These are phyloP conservation scores for Xyrauchen texanus DNA, from an alignment of 2,113 vertebrate genomes.

Conservation along the genomic window DNA sequence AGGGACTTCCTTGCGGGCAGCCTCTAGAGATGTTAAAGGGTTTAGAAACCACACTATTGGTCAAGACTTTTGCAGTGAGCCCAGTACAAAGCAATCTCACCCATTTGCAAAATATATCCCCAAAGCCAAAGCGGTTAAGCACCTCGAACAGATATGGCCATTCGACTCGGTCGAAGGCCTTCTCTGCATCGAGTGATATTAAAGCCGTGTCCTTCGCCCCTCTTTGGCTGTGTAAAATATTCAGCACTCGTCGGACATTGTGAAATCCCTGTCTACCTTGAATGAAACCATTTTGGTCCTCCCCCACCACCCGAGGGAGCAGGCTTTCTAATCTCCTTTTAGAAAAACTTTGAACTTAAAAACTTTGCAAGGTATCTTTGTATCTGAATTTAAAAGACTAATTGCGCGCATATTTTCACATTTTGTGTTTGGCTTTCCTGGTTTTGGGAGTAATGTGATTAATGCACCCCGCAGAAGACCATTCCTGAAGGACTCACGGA, in stretches of 20 bases:
- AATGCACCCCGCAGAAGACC: slow-evolving; percentile 22
- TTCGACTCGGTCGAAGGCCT: background rate
- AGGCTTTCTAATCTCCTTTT: background rate
- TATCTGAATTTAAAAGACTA: slow-evolving; percentile 29
- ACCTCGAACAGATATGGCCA: no score
- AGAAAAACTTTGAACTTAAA: no score
- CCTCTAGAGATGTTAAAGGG: background rate
- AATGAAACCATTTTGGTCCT: slow-evolving; percentile 30
- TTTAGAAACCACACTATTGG: background rate
- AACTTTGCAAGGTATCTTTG: slow-evolving; percentile 25
- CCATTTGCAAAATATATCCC: no score
- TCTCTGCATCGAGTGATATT: slow-evolving; percentile 10
- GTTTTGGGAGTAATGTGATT: slow-evolving; percentile 38
- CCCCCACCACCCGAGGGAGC: background rate
- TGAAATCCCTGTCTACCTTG: background rate
- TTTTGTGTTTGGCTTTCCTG: slow-evolving; percentile 26
- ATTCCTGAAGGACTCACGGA: slow-evolving; percentile 20
- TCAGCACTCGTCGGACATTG: slow-evolving; percentile 3
- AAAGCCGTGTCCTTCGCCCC: background rate
- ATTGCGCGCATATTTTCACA: slow-evolving; percentile 27
- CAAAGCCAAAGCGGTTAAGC: no score
- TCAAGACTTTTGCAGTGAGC: background rate
- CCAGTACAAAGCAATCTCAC: no score
- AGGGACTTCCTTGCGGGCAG: background rate
- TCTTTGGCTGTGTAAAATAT: background rate